Conservation (phyloP, 2,113 vertebrate genomes). For the Paradisaea rubra region DNA sequence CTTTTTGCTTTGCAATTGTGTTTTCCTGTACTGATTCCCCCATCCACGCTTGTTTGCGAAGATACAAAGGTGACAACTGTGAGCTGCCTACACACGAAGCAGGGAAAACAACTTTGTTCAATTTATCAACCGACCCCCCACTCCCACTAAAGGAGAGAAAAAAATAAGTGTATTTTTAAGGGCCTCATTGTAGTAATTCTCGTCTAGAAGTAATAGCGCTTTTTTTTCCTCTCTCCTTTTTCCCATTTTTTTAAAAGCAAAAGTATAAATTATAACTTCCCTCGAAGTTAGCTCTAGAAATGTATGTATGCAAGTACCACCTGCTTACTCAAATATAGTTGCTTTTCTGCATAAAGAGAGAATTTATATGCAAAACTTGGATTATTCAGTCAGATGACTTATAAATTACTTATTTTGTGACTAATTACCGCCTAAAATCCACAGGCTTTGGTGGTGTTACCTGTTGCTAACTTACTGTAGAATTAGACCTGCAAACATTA, state of each 20-base stretch:
- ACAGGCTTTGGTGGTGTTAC: background rate
- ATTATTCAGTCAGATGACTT: background rate
- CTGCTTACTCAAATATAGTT: background rate
- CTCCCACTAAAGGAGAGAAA: background rate
- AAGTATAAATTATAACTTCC: background rate
- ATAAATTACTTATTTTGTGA: background rate
- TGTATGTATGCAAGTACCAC: background rate
- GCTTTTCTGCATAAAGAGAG: background rate
- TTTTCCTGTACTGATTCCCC: background rate
- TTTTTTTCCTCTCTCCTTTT: accelerated
- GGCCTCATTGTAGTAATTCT: background rate
- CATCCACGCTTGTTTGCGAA: background rate
- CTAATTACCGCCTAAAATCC: background rate
- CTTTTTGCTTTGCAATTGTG: background rate
- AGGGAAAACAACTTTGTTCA: background rate
- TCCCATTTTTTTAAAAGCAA: background rate
- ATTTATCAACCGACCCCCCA: background rate
- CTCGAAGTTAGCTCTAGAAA: background rate
- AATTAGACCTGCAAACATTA: background rate
- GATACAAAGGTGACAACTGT: background rate
- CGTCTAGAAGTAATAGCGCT: background rate
- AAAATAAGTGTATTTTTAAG: background rate
- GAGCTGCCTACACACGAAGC: background rate
- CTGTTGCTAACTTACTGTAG: background rate
- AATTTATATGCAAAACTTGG: background rate